Conservation (phyloP, 2,888 invertebrate genomes). For the Apodemia duryi region DNA sequence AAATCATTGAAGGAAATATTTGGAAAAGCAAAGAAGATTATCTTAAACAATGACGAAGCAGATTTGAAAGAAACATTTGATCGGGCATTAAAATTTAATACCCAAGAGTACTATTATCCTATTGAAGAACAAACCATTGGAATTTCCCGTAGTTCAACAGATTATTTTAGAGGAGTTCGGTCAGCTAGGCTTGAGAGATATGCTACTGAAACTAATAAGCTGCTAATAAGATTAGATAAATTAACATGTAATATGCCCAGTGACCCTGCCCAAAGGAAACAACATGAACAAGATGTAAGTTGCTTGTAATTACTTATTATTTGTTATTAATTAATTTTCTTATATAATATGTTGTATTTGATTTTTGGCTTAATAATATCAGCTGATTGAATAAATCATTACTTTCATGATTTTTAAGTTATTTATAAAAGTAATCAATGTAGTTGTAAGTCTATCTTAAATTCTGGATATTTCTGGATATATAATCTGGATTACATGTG, state of each 20-base stretch:
- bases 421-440: too few species aligned
- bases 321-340: not conserved
- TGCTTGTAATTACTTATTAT: conserved; percentile 2
- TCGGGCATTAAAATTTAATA: conserved; percentile 65
- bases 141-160: conserved; percentile 82
- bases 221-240: conserved; percentile 95
- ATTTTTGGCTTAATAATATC: too few species aligned
- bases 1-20: conserved; percentile 90
- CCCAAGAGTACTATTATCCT: conserved; percentile 52
- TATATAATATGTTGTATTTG: too few species aligned
- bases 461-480: too few species aligned
- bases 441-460: too few species aligned
- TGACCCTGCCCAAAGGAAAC: conserved; percentile 85
- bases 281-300: conserved; percentile 83
- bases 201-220: conserved; percentile 96
- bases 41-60: conserved; percentile 87
- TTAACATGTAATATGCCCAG: conserved; percentile 89
- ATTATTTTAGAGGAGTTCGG: conserved; percentile 85
- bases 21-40: conserved; percentile 94
- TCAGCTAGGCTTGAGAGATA: conserved; percentile 87
- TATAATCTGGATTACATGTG: too few species aligned
- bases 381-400: too few species aligned
- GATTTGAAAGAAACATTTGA: conserved; percentile 80
- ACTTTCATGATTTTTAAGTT: too few species aligned
- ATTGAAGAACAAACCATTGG: conserved; percentile 82